Evolutionary conservation across 1,140 invertebrate species (phyloP), one percentile per base, ranked within the genome.

Genomic region (Neodiprion virginianus): DNA sequence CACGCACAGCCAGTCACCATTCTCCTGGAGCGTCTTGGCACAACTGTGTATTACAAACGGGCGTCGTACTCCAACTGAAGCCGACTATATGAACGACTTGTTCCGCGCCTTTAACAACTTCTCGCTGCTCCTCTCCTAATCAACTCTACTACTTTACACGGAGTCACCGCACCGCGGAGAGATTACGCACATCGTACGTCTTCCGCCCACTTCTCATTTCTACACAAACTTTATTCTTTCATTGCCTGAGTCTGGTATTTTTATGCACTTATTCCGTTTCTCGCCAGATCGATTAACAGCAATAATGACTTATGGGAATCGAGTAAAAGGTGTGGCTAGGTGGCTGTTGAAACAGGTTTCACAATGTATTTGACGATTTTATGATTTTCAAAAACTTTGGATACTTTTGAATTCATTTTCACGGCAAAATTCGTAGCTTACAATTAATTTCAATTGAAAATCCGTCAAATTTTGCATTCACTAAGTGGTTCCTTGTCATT

Each of bases 21-120:
- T 80, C 81, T 88, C 80, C 80, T 78, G 72, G 79, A 80, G 78
- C 83, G 84, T 82, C 79, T 81, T 81, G 80, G 80, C 82, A 82
- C 81, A 81, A 88, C 85, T 87, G 82, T 80, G 28, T 61, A 61
- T 61, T 17, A 61, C 53, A 78, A 75, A 75, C 65, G 69, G 17
- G 48, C 76, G 49, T 67, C 71, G 61, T 61, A 40, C 72, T 72
- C 78, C 75, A 76, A 79, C 79, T 80, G 68, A 73, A 68, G 76
- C 78, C 79, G 72, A 79, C 77, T 80, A 12, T 40, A 40, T 40
- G 81, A 83, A 82, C 82, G 78, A 77, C 79, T 82, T 79, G 79
- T 67, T 76, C 67, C 47, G 48, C 12, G 71, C 71, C 72, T 8
- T 21, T 21, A 28, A 61, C 53, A 14, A 14, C 11, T 61, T 14